Conservation (phyloP, 2,888 invertebrate species). For the Folsomia manolachei region DNA sequence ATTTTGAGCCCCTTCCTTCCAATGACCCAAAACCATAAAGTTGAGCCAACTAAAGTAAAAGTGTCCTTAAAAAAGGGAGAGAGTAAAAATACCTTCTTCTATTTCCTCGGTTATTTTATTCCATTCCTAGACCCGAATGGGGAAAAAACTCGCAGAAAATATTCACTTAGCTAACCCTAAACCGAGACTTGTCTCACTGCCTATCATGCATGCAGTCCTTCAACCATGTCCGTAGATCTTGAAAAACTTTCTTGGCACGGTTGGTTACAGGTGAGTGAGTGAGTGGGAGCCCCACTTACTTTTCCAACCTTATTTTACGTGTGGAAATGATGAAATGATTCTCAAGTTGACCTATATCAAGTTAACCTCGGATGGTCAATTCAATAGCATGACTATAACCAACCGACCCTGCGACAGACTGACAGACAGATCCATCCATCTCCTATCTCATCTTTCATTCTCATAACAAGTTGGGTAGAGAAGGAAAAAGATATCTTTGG, state of each 20-base stretch:
- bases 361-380: neutral
- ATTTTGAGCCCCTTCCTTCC: too few relatives aligned
- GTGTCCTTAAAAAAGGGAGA: neutral
- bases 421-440: neutral
- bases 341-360: neutral
- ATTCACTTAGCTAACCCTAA: neutral
- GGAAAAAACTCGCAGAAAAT: neutral
- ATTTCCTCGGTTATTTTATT: too few relatives aligned
- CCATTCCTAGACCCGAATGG: too few relatives aligned
- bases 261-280: neutral
- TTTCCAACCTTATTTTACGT: neutral
- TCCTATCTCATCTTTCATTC: too few relatives aligned
- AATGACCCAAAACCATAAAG: too few relatives aligned
- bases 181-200: too few relatives aligned
- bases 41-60: constrained; percentile 1
- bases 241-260: neutral
- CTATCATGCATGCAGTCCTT: neutral
- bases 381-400: too few relatives aligned
- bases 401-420: too few relatives aligned
- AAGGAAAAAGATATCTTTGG: too few relatives aligned
- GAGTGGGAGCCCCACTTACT: too few relatives aligned
- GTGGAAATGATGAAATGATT: neutral
- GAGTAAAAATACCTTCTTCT: neutral
- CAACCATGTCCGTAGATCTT: too few relatives aligned
- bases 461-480: too few relatives aligned